phyloP scores from a whole-genome alignment of 2,113 vertebrate genomes.

The Phalacrocorax brasilianus region DNA sequence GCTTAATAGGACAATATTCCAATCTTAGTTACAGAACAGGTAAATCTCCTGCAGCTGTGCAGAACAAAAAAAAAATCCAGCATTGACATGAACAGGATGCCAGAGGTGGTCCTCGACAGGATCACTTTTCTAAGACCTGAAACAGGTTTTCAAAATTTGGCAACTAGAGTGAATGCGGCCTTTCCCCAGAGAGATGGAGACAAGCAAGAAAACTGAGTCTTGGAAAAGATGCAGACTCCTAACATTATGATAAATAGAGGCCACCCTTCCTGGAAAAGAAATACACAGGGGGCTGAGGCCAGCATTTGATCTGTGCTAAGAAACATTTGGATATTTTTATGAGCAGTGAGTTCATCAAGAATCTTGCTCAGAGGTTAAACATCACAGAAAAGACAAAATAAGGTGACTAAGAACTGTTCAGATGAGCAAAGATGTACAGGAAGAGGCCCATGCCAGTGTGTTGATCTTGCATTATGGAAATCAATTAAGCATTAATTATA shows the following conservation, averaged over 20 bases:
- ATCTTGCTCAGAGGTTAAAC: constrained; percentile 57
- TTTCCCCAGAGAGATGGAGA: not conserved
- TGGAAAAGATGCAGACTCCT: constrained; percentile 26
- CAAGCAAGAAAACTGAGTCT: constrained; percentile 18
- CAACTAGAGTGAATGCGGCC: not conserved
- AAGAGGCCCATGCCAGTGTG: constrained; percentile 37
- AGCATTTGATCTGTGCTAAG: constrained; percentile 43
- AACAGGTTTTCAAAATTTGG: not conserved
- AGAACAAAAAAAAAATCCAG: not conserved
- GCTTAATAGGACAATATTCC: not conserved
- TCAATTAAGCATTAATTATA: constrained; percentile 68
- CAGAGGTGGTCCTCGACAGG: not conserved
- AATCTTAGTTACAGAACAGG: not conserved
- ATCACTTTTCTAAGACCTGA: not conserved
- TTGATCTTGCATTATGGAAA: constrained; percentile 71
- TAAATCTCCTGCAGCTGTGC: not conserved
- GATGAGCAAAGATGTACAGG: constrained; percentile 52
- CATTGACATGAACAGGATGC: not conserved
- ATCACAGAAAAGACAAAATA: constrained; percentile 64
- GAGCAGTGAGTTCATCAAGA: constrained; percentile 49
- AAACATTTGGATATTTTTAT: constrained; percentile 65
- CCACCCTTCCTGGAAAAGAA: constrained; percentile 40
- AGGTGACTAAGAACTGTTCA: constrained; percentile 56
- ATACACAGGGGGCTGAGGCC: constrained; percentile 21
- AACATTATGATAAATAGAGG: constrained; percentile 50